phyloP scores from a whole-genome alignment of 1,140 invertebrate species.

The Dinothrombium tinctorium region DNA sequence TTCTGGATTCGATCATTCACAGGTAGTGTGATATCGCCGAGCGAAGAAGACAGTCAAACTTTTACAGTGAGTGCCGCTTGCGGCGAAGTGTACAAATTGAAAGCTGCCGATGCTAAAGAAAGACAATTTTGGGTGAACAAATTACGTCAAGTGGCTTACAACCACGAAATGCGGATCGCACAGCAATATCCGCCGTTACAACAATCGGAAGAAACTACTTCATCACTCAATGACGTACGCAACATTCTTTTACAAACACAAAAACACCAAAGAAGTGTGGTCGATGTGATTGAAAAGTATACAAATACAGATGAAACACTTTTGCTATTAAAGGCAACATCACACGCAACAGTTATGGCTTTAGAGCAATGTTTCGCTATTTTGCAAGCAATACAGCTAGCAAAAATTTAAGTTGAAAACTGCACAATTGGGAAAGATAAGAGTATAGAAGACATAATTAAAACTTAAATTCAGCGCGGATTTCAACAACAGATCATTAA shows the following conservation, averaged over 20 bases:
- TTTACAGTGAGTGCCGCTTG: conserved; percentile 75
- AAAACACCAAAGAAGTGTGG: conserved; percentile 5
- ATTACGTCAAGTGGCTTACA: conserved; percentile 52
- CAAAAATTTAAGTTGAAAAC: too few species aligned
- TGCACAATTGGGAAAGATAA: too few species aligned
- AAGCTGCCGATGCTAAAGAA: conserved; percentile 61
- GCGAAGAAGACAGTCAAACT: conserved; percentile 86
- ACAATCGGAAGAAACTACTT: not conserved
- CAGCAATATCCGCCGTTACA: not conserved
- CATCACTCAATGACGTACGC: conserved; percentile 8
- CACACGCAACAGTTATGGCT: conserved; percentile 33
- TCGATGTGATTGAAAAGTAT: conserved; percentile 8
- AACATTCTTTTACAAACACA: conserved; percentile 10
- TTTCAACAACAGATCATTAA: too few species aligned
- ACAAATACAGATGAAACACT: conserved; percentile 21
- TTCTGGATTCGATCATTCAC: conserved; percentile 7
- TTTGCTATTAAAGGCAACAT: conserved; percentile 38
- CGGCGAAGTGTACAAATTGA: conserved; percentile 61
- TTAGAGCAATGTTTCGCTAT: conserved; percentile 40
- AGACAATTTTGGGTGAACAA: conserved; percentile 87
- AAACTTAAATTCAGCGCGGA: too few species aligned
- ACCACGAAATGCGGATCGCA: conserved; percentile 18
- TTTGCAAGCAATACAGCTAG: conserved; percentile 22
- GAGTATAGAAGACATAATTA: too few species aligned
- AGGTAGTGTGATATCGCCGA: conserved; percentile 77